These are phyloP conservation scores for Pelecanoides urinatrix DNA, from an alignment of 2,113 vertebrate species.

Conservation along the genomic window DNA sequence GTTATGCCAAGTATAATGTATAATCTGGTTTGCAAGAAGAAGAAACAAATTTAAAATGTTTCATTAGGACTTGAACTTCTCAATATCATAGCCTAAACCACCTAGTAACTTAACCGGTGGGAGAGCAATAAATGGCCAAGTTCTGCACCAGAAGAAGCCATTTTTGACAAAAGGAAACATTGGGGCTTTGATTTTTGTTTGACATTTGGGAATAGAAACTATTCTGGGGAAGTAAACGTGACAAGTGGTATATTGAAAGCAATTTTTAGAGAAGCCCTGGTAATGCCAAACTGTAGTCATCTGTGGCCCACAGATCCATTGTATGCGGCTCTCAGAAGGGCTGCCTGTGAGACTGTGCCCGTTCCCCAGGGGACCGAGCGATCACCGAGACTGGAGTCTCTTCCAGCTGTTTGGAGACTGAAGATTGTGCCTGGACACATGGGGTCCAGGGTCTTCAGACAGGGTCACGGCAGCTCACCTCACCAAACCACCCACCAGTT, in stretches of 20 bases:
- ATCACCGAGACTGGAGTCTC: neutral
- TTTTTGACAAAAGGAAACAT: neutral
- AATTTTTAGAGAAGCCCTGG: neutral
- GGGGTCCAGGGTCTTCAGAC: neutral
- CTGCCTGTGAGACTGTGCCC: neutral
- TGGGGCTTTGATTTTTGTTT: neutral
- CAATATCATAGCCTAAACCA: neutral
- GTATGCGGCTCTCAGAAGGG: rapidly evolving
- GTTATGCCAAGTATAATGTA: neutral
- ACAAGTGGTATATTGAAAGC: neutral
- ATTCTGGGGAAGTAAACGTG: neutral
- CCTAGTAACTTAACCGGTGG: neutral
- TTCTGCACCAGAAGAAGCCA: neutral
- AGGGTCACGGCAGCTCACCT: neutral
- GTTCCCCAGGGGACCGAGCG: neutral
- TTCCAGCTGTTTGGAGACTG: neutral
- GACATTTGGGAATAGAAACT: neutral
- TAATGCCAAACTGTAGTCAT: neutral
- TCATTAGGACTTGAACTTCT: neutral
- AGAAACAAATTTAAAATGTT: neutral
- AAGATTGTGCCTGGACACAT: neutral
- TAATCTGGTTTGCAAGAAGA: neutral
- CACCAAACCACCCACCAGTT: neutral
- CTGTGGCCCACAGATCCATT: neutral
- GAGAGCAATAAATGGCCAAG: neutral